Evolutionary conservation across 2,113 vertebrate species (phyloP).

Genomic region (Chiloscyllium plagiosum): DNA sequence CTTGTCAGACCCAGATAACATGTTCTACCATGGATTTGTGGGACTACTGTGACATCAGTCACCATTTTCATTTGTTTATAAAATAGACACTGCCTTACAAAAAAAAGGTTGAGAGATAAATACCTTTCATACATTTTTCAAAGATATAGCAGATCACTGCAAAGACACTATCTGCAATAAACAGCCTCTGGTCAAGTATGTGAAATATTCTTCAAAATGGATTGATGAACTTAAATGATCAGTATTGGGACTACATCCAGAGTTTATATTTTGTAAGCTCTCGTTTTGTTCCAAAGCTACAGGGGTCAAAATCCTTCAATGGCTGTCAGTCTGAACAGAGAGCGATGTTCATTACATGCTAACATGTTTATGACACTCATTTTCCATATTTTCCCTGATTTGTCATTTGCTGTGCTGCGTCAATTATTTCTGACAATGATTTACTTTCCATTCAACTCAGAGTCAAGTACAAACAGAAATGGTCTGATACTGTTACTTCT

Average conservation of each 20-base stretch:
- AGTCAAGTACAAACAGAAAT: background rate
- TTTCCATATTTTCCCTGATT: background rate
- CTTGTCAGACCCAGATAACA: too few relatives aligned
- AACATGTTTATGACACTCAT: background rate
- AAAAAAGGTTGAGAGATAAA: background rate
- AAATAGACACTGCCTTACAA: background rate
- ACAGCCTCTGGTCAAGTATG: background rate
- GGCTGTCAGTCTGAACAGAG: background rate
- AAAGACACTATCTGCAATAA: background rate
- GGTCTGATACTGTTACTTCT: background rate
- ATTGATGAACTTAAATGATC: background rate
- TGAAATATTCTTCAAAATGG: background rate
- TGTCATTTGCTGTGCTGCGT: background rate
- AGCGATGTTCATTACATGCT: background rate
- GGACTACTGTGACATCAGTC: background rate
- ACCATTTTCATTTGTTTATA: background rate
- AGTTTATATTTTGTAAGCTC: background rate
- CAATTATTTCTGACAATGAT: background rate
- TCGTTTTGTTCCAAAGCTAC: background rate
- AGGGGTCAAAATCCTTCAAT: background rate
- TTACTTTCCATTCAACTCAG: background rate
- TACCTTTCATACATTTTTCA: background rate
- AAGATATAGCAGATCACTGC: background rate
- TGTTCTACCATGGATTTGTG: background rate
- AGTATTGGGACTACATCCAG: background rate